Conservation (phyloP, 1,140 invertebrate genomes). For the Leptonema lineaticorne region DNA sequence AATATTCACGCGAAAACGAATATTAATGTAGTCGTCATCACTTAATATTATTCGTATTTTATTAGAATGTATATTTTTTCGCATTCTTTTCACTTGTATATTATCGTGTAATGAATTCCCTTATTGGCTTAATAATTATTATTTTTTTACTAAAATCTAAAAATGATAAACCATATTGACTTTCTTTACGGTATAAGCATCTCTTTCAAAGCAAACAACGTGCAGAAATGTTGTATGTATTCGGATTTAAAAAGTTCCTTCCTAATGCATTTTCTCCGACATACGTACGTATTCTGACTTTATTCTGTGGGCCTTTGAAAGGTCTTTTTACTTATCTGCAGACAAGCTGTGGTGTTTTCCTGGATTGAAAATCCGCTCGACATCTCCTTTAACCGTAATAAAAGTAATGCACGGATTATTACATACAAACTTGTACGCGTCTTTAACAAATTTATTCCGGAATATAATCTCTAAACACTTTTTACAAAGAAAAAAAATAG, state of each 20-base stretch:
- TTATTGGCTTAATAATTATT: not conserved
- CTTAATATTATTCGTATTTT: not conserved
- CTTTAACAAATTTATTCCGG: too few species aligned
- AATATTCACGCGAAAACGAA: constrained; percentile 11
- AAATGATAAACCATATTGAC: too few species aligned
- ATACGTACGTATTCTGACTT: not conserved
- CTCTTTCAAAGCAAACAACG: too few species aligned
- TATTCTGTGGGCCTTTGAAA: not conserved
- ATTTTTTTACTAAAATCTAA: too few species aligned
- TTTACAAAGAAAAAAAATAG: too few species aligned
- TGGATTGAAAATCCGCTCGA: constrained; percentile 8
- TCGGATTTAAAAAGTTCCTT: not conserved
- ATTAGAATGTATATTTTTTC: not conserved
- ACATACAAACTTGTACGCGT: too few species aligned
- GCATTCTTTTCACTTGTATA: not conserved
- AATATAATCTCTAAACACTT: too few species aligned
- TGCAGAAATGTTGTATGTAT: not conserved
- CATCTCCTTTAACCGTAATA: not conserved
- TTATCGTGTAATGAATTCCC: not conserved
- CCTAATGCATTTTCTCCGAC: not conserved
- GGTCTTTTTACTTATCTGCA: not conserved
- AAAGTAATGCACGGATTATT: not conserved
- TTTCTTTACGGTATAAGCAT: too few species aligned
- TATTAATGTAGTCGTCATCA: constrained; percentile 11
- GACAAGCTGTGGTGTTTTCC: constrained; percentile 7